Base-by-base conservation (phyloP, 2,113 vertebrate species). In the Protobothrops flavoviridis region DNA sequence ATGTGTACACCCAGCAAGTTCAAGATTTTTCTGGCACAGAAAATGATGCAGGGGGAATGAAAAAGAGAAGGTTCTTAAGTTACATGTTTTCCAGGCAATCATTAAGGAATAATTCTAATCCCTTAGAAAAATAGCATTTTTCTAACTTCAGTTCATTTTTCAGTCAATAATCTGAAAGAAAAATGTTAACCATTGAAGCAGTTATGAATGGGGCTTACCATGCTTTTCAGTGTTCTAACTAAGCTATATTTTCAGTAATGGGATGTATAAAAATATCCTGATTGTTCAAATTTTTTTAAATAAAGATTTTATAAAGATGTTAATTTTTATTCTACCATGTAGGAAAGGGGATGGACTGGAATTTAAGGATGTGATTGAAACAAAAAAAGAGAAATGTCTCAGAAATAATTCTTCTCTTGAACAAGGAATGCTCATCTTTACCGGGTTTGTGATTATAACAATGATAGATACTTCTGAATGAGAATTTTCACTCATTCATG, bases 51-150 rank as follows among this genome's bases (percentile, higher is more conserved):
- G 87, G 87, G 87, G 87, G 90, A 93, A 29, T 85, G 53, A 64
- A 61, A 90, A 89, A 92, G 92, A 64, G 90, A 95, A 95, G 88
- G 13, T 87, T 81, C 93, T 33, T 88, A 15, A 55, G 15, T 21
- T 94, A 92, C 95, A 89, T 23, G 92, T 95, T 92, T 95, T 96
- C 93, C 26, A 93, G 45, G 94, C 86, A 55, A 48, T 93, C 94
- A 87, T 94, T 15, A 95, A 93, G 74, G 93, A 97, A 95, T 92
- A 50, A 93, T 92, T 95, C 61, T 88, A 94, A 64, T 91, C 57
- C 53, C 13, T 94, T 92, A 94, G 91, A 94, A 93, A 96, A 97
- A 95, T 29, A 1, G 90, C 91, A 95, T 92, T 92, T 88, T 50
- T 93, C 43, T 89, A 85, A 4, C 86, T 85, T 55, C 86, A 93